A percentile compares a stretch with the other conserved stretches of the same genome.
These are phyloP conservation scores for Brotula barbata DNA, from an alignment of 2,797 vertebrate genomes.

Conservation along the genomic window DNA sequence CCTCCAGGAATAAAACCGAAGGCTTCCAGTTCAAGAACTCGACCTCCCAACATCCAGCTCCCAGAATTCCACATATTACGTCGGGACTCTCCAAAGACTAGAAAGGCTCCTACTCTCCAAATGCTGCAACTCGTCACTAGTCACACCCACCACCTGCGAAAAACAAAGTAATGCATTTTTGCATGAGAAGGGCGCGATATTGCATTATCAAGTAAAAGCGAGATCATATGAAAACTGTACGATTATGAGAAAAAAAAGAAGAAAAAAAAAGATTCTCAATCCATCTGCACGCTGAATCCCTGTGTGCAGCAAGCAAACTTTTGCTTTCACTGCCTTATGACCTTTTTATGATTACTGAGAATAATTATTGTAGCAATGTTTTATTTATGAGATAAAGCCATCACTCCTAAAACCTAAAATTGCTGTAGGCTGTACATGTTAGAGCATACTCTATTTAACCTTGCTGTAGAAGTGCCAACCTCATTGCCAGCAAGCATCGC, in stretches of 20 bases:
- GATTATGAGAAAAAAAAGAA: too few species aligned
- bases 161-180: slow-evolving; percentile 81
- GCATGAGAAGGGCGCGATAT: slow-evolving; percentile 87
- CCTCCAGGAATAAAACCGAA: slow-evolving; percentile 66
- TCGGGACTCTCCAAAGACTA: slow-evolving; percentile 63
- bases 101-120: slow-evolving; percentile 56
- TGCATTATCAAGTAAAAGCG: slow-evolving; percentile 77
- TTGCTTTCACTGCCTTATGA: slow-evolving; percentile 85
- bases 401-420: slow-evolving; percentile 77
- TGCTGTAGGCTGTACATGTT: slow-evolving; percentile 84
- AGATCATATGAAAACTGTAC: slow-evolving; percentile 60
- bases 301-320: slow-evolving; percentile 73
- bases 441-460: slow-evolving; percentile 81
- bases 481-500: slow-evolving; percentile 69
- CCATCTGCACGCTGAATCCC: slow-evolving; percentile 84
- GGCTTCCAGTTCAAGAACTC: slow-evolving; percentile 73
- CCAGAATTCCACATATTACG: slow-evolving; percentile 55
- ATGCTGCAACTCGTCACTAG: slow-evolving; percentile 81
- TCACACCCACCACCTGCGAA: slow-evolving; percentile 82
- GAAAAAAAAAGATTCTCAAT: slow-evolving; percentile 79
- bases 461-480: slow-evolving; percentile 90
- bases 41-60: slow-evolving; percentile 60
- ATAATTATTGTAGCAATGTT: slow-evolving; percentile 83
- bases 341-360: slow-evolving; percentile 79
- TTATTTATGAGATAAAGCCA: slow-evolving; percentile 88